Conservation (phyloP, 2,113 vertebrate species). For the Lophura nycthemera region DNA sequence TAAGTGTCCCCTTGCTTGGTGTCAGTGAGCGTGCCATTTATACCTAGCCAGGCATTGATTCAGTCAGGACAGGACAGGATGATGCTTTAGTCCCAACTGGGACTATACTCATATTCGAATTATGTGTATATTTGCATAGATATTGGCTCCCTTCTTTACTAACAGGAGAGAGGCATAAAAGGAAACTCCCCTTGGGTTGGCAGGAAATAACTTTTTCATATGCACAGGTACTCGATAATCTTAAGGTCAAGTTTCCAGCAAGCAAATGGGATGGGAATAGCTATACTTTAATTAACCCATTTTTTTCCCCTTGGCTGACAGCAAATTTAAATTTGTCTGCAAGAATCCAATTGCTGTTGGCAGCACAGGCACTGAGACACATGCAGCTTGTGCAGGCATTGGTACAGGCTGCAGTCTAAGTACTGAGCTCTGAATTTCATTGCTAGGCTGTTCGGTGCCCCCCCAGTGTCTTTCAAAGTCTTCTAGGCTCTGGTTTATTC, state of each 20-base stretch:
- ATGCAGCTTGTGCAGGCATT: not conserved
- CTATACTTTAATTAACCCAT: not conserved
- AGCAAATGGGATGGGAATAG: not conserved
- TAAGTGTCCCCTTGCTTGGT: not conserved
- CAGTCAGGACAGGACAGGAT: not conserved
- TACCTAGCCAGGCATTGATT: not conserved
- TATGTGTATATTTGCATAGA: not conserved
- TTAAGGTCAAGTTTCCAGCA: not conserved
- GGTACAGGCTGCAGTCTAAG: not conserved
- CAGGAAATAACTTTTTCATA: not conserved
- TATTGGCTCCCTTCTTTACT: not conserved
- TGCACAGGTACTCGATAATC: not conserved
- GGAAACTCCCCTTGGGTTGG: not conserved
- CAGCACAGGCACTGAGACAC: not conserved
- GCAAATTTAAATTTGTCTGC: constrained; percentile 3
- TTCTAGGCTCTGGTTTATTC: constrained; percentile 44
- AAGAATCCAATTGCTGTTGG: not conserved
- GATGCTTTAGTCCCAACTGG: not conserved
- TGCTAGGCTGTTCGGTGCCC: not conserved
- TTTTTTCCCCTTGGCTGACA: not conserved
- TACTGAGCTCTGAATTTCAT: not conserved
- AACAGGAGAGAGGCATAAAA: not conserved
- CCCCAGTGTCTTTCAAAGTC: constrained; percentile 8
- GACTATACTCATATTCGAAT: not conserved
- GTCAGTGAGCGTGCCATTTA: not conserved